Evolutionary conservation across 2,888 invertebrate species (phyloP).

Genomic region (Aphodius sticticus): DNA sequence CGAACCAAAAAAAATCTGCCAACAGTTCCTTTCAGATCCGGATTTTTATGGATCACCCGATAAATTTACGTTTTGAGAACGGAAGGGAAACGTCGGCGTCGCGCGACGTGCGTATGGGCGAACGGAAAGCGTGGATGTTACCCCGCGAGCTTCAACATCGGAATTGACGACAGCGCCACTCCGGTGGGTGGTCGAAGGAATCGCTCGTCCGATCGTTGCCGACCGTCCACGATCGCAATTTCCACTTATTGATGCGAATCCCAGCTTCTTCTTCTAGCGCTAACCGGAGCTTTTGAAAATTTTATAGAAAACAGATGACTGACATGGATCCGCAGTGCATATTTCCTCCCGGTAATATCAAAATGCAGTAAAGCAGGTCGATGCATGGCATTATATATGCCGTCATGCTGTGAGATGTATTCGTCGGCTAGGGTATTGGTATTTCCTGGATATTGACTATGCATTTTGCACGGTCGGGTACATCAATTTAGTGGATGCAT

Average conservation of each 20-base stretch:
- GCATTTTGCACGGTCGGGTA: conserved; percentile 21
- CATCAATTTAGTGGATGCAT: conserved; percentile 18
- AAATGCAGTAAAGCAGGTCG: neutral
- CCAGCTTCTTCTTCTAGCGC: conserved; percentile 42
- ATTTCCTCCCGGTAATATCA: neutral
- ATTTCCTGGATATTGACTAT: conserved; percentile 10
- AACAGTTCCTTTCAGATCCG: neutral
- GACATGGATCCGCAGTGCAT: neutral
- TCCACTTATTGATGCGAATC: conserved; percentile 47
- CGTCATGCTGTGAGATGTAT: neutral
- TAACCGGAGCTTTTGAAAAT: conserved; percentile 30
- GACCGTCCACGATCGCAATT: conserved; percentile 40
- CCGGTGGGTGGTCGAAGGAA: conserved; percentile 40
- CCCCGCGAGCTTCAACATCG: conserved; percentile 41
- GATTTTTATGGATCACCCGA: neutral
- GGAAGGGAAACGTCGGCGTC: conserved; percentile 23
- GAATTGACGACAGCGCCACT: conserved; percentile 48
- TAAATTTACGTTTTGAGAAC: conserved; percentile 20
- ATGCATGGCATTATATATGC: neutral
- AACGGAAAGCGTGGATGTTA: conserved; percentile 39
- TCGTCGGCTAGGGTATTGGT: neutral
- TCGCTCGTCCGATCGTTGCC: conserved; percentile 36
- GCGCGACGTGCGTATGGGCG: conserved; percentile 19
- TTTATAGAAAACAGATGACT: conserved; percentile 19
- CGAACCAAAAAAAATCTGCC: neutral